Conservation (phyloP, 1,140 invertebrate genomes). For the Caenorhabditis brenneri region DNA sequence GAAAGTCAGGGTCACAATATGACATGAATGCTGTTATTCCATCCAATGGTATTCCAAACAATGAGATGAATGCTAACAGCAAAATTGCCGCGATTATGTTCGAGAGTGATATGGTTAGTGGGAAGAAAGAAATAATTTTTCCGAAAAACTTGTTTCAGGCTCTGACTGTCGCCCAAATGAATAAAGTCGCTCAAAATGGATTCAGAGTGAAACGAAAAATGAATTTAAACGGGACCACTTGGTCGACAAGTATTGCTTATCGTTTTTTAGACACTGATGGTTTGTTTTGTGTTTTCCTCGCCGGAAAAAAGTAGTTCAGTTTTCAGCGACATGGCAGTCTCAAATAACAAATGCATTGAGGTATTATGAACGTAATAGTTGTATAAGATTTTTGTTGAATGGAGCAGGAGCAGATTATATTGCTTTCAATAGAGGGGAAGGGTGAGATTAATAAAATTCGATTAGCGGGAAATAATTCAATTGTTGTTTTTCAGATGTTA, state of each 20-base stretch:
- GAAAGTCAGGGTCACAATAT: slow-evolving; percentile 16
- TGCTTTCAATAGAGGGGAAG: slow-evolving; percentile 40
- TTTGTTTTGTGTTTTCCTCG: too few species aligned
- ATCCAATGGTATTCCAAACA: background rate
- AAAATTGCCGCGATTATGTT: slow-evolving; percentile 32
- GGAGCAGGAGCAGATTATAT: slow-evolving; percentile 46
- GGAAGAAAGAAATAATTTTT: too few species aligned
- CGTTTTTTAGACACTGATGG: slow-evolving; percentile 29
- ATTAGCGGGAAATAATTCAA: background rate
- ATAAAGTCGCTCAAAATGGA: slow-evolving; percentile 6
- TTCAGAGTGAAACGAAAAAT: slow-evolving; percentile 3
- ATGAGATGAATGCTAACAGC: slow-evolving; percentile 38
- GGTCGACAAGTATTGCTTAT: background rate
- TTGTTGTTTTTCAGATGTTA: slow-evolving; percentile 53
- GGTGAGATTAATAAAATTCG: background rate
- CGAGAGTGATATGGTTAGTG: slow-evolving; percentile 39
- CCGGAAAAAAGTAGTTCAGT: too few species aligned
- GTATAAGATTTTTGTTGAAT: slow-evolving; percentile 46
- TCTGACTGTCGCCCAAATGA: slow-evolving; percentile 21
- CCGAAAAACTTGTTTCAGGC: background rate
- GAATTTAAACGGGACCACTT: background rate
- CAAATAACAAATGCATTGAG: slow-evolving; percentile 14
- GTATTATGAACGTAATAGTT: slow-evolving; percentile 30
- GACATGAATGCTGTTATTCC: slow-evolving; percentile 7
- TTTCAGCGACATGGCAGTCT: slow-evolving; percentile 41